These are phyloP conservation scores for Schizaphis graminum DNA, from an alignment of 2,888 invertebrate species.

Conservation along the genomic window DNA sequence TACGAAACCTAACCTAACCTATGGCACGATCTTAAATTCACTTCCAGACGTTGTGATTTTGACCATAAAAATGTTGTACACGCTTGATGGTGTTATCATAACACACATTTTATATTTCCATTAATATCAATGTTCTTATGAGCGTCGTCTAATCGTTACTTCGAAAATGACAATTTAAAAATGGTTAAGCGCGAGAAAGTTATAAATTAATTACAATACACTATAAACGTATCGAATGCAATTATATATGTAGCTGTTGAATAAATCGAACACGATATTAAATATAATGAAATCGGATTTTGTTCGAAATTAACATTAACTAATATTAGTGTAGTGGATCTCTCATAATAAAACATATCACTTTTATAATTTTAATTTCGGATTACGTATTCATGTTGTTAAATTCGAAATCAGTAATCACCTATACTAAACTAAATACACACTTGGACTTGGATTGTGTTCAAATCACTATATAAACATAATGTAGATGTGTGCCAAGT, in stretches of 20 bases:
- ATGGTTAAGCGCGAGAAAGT: constrained; percentile 34
- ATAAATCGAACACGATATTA: not conserved
- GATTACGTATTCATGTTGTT: not conserved
- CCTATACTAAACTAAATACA: not conserved
- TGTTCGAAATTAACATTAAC: not conserved
- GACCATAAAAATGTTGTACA: not conserved
- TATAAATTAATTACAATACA: constrained; percentile 10
- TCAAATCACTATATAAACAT: not conserved
- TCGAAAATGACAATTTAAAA: constrained; percentile 36
- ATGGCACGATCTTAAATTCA: not conserved
- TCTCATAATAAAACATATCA: not conserved
- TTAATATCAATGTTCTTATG: not conserved
- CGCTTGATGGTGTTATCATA: not conserved
- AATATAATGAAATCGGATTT: not conserved
- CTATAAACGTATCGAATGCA: constrained; percentile 3
- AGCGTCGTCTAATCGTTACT: not conserved
- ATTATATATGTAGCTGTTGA: not conserved
- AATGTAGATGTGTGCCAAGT: not conserved
- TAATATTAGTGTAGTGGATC: not conserved
- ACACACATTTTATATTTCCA: not conserved
- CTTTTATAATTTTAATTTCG: not conserved
- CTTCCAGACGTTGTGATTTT: not conserved
- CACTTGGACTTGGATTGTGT: not conserved
- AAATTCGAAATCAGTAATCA: not conserved
- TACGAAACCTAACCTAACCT: not conserved